These are phyloP conservation scores for Athetis lepigone DNA, from an alignment of 2,888 invertebrate genomes.

Conservation along the genomic window DNA sequence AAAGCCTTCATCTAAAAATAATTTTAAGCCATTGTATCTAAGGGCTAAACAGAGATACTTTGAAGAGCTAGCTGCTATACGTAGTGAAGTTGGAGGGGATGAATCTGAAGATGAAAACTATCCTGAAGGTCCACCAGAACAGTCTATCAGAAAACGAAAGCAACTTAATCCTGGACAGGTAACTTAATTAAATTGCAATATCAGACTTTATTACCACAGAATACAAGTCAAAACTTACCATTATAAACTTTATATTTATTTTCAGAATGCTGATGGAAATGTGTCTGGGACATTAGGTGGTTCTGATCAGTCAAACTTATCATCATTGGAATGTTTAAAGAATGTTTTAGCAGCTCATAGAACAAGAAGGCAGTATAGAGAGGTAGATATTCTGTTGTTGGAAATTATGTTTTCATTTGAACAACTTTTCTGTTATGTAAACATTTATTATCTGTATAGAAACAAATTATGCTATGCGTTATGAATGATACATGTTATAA, in stretches of 20 bases:
- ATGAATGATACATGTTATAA: neutral
- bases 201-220: neutral
- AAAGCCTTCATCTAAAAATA: conserved; percentile 80
- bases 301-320: conserved; percentile 78
- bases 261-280: conserved; percentile 81
- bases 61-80: conserved; percentile 93
- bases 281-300: conserved; percentile 83
- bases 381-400: conserved; percentile 83
- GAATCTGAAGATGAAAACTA: conserved; percentile 95
- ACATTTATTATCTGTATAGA: conserved; percentile 11
- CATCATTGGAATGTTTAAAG: conserved; percentile 92
- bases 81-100: conserved; percentile 93
- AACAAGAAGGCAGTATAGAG: conserved; percentile 92
- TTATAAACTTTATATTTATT: conserved; percentile 19
- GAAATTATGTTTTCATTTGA: conserved; percentile 23
- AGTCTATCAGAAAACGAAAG: conserved; percentile 91
- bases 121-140: conserved; percentile 92
- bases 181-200: conserved; percentile 18
- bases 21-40: conserved; percentile 88
- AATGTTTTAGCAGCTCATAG: conserved; percentile 93
- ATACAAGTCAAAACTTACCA: neutral
- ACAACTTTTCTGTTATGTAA: conserved; percentile 20
- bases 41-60: conserved; percentile 90
- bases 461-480: neutral
- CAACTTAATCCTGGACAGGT: conserved; percentile 64